Evolutionary conservation across 2,113 vertebrate genomes (phyloP), one percentile per base, ranked within the genome.

Genomic region (Oenanthe oenanthe): DNA sequence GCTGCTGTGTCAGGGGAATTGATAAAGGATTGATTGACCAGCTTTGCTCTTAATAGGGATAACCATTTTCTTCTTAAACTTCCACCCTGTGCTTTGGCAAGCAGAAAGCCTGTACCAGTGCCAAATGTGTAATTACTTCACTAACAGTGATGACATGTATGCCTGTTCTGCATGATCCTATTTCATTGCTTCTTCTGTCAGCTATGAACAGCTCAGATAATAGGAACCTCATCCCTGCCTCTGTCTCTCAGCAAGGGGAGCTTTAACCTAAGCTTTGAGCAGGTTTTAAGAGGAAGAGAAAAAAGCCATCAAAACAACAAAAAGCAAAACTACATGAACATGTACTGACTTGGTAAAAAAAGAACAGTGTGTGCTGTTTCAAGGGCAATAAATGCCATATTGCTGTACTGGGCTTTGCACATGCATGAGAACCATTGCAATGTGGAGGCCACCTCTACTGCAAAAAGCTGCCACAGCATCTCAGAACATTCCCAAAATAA

Each of bases 41-140:
- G 73, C 76, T 79, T 95, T 95, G 40, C 76, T 70, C 66, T 75
- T 22, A 97, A 70, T 81, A 79, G 51, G 89, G 60, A 71, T 93
- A 96, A 97, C 95, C 4, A 92, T 96, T 97, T 97, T 63, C 87
- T 95, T 83, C 95, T 97, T 96, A 95, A 96, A 97, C 74, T 90
- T 92, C 79, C 51, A 91, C 19, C 28, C 78, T 73, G 79, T 47
- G 72, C 61, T 96, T 97, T 96, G 95, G 95, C 92, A 96, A 92
- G 85, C 76, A 78, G 89, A 95, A 95, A 93, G 42, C 50, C 42
- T 95, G 62, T 38, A 9, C 54, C 72, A 34, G 58, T 84, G 97
- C 96, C 97, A 97, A 96, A 92, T 75, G 71, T 96, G 79, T 95
- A 97, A 97, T 97, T 96, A 94, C 91, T 96, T 96, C 92, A 94